Evolutionary conservation across 2,888 invertebrate species (phyloP).

Genomic region (Lasioglossum pauxillum): DNA sequence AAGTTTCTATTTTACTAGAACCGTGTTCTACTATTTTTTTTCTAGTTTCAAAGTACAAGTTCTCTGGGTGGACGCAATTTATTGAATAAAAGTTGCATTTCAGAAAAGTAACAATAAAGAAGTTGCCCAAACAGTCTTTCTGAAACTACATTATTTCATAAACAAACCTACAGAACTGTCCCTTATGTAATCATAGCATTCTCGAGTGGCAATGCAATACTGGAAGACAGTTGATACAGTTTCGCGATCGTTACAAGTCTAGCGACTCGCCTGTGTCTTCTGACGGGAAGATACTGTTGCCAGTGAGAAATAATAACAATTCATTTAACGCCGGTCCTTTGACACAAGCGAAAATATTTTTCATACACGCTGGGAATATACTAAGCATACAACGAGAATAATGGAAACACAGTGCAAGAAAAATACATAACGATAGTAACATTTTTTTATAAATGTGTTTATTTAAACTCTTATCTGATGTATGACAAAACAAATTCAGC

Average conservation of each 20-base stretch:
- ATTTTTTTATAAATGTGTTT: not conserved
- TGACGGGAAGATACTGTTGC: not conserved
- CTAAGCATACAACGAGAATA: not conserved
- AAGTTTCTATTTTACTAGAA: conserved; percentile 7
- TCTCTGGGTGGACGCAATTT: not conserved
- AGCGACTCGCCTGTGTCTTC: not conserved
- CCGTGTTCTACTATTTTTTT: not conserved
- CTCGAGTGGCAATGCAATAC: not conserved
- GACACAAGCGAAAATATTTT: not conserved
- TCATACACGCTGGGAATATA: not conserved
- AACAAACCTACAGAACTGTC: not conserved
- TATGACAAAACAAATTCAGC: not conserved
- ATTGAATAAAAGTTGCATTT: not conserved
- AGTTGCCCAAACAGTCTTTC: not conserved
- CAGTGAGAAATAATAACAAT: not conserved
- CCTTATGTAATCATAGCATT: not conserved
- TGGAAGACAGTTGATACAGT: not conserved
- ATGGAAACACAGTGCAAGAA: not conserved
- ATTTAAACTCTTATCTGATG: not conserved
- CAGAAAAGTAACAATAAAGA: not conserved
- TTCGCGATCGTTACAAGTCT: not conserved
- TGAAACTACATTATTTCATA: conserved; percentile 7
- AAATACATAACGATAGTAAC: not conserved
- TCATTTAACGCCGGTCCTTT: not conserved
- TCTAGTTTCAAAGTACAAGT: not conserved